Evolutionary conservation across 2,113 vertebrate species (phyloP).

Genomic region (Macquaria australasica): DNA sequence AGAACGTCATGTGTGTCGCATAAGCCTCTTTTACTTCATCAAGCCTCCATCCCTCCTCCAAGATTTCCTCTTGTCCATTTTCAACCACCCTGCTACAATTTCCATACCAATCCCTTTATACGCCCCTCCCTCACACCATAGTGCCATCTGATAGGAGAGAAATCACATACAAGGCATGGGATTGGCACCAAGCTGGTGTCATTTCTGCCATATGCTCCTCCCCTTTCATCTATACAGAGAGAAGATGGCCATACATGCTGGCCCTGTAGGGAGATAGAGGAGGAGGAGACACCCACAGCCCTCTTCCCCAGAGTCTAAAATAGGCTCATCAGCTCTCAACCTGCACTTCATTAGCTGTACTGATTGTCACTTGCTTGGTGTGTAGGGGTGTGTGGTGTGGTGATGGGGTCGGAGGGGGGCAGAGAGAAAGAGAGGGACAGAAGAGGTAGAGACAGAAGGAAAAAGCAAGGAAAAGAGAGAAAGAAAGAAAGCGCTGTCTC

Average conservation of each 20-base stretch:
- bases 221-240: conserved; percentile 69
- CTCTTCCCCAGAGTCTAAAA: conserved; percentile 64
- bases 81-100: conserved; percentile 24
- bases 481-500: conserved; percentile 60
- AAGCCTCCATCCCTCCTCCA: conserved; percentile 13
- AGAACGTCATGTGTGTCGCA: neutral
- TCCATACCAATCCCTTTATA: conserved; percentile 25
- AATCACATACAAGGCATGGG: conserved; percentile 52
- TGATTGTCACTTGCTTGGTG: conserved; percentile 63
- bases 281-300: conserved; percentile 39
- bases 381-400: conserved; percentile 45
- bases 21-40: conserved; percentile 22
- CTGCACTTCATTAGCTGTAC: conserved; percentile 77
- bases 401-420: conserved; percentile 21
- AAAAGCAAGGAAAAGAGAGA: conserved; percentile 40
- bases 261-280: conserved; percentile 58
- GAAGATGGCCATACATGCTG: conserved; percentile 59
- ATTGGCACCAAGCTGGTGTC: conserved; percentile 76
- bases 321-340: conserved; percentile 74
- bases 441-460: conserved; percentile 34
- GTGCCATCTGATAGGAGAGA: conserved; percentile 35
- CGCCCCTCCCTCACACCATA: conserved; percentile 4
- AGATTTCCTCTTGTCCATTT: conserved; percentile 34
- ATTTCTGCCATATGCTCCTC: conserved; percentile 75
- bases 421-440: conserved; percentile 16